Percentiles rank a stretch among this genome's conserved stretches.
Conservation (phyloP, 1,140 invertebrate species). For the Trialeurodes vaporariorum region DNA sequence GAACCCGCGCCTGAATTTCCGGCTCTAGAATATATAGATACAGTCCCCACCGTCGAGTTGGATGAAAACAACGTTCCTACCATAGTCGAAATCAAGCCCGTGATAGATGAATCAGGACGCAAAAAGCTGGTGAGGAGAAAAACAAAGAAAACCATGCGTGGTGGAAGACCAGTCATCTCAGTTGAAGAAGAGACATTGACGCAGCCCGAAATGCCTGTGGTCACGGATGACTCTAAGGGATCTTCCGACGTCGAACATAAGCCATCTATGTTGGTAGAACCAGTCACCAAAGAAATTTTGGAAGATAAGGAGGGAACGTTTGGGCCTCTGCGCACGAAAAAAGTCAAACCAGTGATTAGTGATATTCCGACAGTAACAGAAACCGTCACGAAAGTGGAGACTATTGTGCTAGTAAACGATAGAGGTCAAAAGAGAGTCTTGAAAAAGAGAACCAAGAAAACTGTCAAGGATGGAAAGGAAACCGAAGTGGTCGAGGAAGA, state of each 20-base stretch:
- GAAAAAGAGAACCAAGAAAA: constrained; percentile 1
- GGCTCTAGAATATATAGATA: not conserved
- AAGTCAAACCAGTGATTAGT: not conserved
- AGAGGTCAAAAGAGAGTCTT: constrained; percentile 6
- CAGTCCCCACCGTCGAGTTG: not conserved
- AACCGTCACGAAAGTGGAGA: not conserved
- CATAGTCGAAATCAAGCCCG: not conserved
- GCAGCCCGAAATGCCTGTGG: not conserved
- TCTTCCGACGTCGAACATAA: constrained; percentile 1
- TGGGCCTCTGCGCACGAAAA: no score
- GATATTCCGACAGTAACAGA: not conserved
- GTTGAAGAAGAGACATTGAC: constrained; percentile 3
- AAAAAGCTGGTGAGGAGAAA: not conserved
- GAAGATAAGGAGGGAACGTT: constrained; percentile 6
- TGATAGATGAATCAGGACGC: not conserved
- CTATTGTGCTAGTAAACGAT: not conserved
- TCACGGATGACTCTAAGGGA: not conserved
- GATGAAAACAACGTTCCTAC: not conserved
- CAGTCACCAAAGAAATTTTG: constrained; percentile 5
- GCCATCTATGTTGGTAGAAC: not conserved
- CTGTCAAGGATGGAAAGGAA: constrained; percentile 1
- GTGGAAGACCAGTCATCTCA: not conserved
- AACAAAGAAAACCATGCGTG: not conserved
- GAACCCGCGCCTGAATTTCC: not conserved
- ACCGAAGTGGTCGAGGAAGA: constrained; percentile 8